Evolutionary conservation across 2,888 invertebrate genomes (phyloP).

Genomic region (Apodemia mormo): DNA sequence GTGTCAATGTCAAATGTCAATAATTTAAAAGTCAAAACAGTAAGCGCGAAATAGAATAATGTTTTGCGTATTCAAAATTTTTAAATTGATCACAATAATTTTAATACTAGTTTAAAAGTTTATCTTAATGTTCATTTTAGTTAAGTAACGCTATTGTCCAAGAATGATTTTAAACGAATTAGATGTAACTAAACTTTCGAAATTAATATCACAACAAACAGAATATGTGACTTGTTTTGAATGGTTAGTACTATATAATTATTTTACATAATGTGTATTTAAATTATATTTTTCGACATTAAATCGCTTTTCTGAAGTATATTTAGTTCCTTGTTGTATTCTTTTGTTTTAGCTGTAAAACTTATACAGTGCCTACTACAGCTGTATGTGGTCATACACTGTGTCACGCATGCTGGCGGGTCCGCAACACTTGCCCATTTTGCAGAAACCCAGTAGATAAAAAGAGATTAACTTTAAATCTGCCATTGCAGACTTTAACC

Average conservation of each 20-base stretch:
- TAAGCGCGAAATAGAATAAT: background rate
- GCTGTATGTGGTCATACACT: conserved; percentile 65
- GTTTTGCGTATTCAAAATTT: background rate
- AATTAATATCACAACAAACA: conserved; percentile 49
- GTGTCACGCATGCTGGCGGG: conserved; percentile 64
- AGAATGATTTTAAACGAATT: conserved; percentile 49
- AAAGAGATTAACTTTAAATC: conserved; percentile 52
- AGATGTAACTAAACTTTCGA: conserved; percentile 48
- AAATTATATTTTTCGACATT: background rate
- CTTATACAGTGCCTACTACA: conserved; percentile 58
- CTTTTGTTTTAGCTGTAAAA: conserved; percentile 59
- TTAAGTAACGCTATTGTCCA: conserved; percentile 18
- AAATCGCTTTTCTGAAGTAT: conserved; percentile 23
- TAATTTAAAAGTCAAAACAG: background rate
- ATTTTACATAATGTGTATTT: background rate
- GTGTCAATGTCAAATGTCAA: background rate
- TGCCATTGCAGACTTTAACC: conserved; percentile 52
- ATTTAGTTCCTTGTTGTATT: background rate
- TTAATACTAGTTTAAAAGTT: background rate
- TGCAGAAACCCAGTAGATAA: conserved; percentile 53
- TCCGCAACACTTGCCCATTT: conserved; percentile 51
- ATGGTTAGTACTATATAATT: conserved; percentile 53
- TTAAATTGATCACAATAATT: background rate
- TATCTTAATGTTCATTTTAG: background rate
- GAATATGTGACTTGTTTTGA: conserved; percentile 63